Evolutionary conservation across 2,888 invertebrate genomes (phyloP).

Genomic region (Ethmia dodecea): DNA sequence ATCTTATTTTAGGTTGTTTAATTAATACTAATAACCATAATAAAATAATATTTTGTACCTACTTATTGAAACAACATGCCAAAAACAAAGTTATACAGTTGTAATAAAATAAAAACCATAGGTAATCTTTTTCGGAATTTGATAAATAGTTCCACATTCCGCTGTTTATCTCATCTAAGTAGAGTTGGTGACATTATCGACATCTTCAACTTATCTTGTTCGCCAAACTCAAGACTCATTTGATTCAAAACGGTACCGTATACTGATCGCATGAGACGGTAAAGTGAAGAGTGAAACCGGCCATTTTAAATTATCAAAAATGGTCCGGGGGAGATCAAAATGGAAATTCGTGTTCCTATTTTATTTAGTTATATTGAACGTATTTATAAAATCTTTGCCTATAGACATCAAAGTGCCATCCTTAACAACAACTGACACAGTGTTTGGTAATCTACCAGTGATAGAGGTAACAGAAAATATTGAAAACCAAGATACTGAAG

Average conservation of each 20-base stretch:
- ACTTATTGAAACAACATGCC: too few relatives aligned
- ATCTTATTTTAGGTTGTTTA: too few relatives aligned
- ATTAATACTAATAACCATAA: too few relatives aligned
- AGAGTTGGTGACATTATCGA: slow-evolving; percentile 12
- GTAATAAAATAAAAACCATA: too few relatives aligned
- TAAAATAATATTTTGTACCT: too few relatives aligned
- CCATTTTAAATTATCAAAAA: slow-evolving; percentile 10
- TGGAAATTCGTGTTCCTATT: slow-evolving; percentile 10
- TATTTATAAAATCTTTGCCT: slow-evolving; percentile 10
- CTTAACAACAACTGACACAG: slow-evolving; percentile 1
- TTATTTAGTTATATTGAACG: slow-evolving; percentile 7
- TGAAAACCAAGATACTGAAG: neutral
- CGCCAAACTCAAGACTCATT: slow-evolving; percentile 4
- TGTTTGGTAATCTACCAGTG: slow-evolving; percentile 1
- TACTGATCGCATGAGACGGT: slow-evolving; percentile 7
- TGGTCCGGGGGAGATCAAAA: slow-evolving; percentile 10
- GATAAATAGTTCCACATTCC: too few relatives aligned
- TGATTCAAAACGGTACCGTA: neutral
- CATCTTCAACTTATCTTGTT: slow-evolving; percentile 6
- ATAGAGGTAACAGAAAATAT: neutral
- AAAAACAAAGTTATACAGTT: too few relatives aligned
- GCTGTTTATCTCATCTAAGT: too few relatives aligned
- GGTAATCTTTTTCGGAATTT: too few relatives aligned
- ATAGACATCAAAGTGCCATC: slow-evolving; percentile 6
- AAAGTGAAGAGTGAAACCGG: slow-evolving; percentile 8